Percentiles rank a stretch among this genome's conserved stretches.
Conservation (phyloP, 2,113 vertebrate species). For the Mellivora capensis region DNA sequence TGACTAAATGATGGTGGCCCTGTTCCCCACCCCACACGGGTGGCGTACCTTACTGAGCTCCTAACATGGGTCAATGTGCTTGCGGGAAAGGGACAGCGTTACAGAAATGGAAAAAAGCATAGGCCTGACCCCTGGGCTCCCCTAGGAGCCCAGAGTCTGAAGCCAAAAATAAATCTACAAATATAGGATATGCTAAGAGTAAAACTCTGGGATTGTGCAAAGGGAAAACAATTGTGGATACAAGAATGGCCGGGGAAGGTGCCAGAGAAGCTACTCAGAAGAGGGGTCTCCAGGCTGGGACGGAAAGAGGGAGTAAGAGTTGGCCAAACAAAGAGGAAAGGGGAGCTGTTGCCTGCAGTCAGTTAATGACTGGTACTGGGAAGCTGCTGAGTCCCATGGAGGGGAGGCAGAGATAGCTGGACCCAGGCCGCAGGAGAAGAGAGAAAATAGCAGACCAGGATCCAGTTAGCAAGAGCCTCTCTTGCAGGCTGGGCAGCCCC, state of each 20-base stretch:
- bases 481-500: neutral
- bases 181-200: neutral
- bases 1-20: neutral
- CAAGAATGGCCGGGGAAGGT: neutral
- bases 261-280: neutral
- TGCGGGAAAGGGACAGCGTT: neutral
- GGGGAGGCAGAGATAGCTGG: neutral
- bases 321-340: neutral
- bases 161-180: neutral
- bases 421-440: neutral
- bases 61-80: neutral
- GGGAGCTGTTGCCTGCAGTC: neutral
- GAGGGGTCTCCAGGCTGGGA: neutral
- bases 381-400: neutral
- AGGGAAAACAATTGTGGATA: neutral
- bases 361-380: neutral
- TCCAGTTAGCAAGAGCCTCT: neutral
- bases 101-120: neutral
- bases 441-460: neutral
- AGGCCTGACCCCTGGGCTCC: neutral
- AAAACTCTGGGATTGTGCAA: neutral
- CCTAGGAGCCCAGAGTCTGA: neutral
- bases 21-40: neutral
- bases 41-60: neutral
- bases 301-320: neutral